Percentiles rank a stretch among this genome's conserved stretches.
Conservation (phyloP, 2,113 vertebrate genomes). For the Ivindomyrus marchei region DNA sequence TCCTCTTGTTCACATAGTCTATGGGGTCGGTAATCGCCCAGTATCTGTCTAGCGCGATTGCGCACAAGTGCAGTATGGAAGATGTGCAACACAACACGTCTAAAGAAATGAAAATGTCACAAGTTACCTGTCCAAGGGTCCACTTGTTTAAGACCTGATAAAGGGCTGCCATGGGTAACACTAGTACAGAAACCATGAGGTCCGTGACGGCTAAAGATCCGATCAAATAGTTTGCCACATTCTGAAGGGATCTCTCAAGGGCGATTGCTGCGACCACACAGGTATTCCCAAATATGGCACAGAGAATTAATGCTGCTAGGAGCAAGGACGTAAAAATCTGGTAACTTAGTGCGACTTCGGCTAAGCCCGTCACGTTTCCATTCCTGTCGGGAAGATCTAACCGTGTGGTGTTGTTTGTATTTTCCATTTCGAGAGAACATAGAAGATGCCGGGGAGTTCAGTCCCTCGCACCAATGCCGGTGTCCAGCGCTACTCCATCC, state of each 20-base stretch:
- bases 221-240: conserved; percentile 95
- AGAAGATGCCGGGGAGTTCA: conserved; percentile 34
- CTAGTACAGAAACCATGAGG: conserved; percentile 95
- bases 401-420: conserved; percentile 63
- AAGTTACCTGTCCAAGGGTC: conserved; percentile 90
- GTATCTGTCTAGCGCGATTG: conserved; percentile 94
- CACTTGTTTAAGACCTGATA: conserved; percentile 97
- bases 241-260: conserved; percentile 91
- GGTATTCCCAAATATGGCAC: conserved; percentile 86
- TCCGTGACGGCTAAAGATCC: conserved; percentile 94
- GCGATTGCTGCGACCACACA: conserved; percentile 92
- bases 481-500: conserved; percentile 38
- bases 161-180: conserved; percentile 92
- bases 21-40: conserved; percentile 98
- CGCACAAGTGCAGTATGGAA: conserved; percentile 94
- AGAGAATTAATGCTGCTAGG: conserved; percentile 81
- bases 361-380: conserved; percentile 48
- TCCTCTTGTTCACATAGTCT: conserved; percentile 94
- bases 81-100: conserved; percentile 97
- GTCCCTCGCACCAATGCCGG: conserved; percentile 42
- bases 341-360: conserved; percentile 74
- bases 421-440: conserved; percentile 58
- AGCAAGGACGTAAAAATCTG: conserved; percentile 85
- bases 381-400: conserved; percentile 51
- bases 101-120: conserved; percentile 92